A percentile compares a stretch with the other conserved stretches of the same genome.
These are phyloP conservation scores for Myiotriccus ornatus DNA, from an alignment of 2,797 vertebrate genomes.

Conservation along the genomic window DNA sequence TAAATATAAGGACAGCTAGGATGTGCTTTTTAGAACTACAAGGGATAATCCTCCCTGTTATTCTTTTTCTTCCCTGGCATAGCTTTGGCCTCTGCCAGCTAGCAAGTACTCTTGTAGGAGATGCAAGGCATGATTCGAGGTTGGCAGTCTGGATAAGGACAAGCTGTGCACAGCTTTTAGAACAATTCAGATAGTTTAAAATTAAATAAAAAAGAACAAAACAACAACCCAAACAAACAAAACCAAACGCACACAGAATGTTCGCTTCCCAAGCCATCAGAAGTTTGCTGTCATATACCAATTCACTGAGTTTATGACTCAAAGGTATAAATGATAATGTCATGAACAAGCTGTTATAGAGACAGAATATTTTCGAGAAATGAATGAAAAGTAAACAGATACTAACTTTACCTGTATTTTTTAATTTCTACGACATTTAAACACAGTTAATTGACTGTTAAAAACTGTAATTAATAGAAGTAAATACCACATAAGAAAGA, in stretches of 20 bases:
- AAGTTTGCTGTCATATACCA: not conserved
- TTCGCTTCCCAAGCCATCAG: not conserved
- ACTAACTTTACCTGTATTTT: not conserved
- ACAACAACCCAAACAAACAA: accelerated
- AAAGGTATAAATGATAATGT: not conserved
- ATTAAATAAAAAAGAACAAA: not conserved
- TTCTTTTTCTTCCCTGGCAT: not conserved
- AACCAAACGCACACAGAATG: accelerated
- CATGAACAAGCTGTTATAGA: not conserved
- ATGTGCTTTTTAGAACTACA: not conserved
- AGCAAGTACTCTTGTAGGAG: not conserved
- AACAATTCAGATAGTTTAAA: not conserved
- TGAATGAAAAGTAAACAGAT: not conserved
- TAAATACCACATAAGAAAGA: not conserved
- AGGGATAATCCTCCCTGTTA: not conserved
- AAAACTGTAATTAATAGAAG: not conserved
- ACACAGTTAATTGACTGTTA: not conserved
- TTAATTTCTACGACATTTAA: not conserved
- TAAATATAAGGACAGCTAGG: not conserved
- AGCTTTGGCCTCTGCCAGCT: not conserved
- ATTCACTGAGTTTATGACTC: not conserved
- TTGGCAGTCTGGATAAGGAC: not conserved
- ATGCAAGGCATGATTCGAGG: not conserved
- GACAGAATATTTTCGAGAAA: not conserved
- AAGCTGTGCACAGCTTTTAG: not conserved